A percentile compares a stretch with the other conserved stretches of the same genome.
Evolutionary conservation across 2,888 invertebrate species (phyloP).

Genomic region (Habrosyne pyritoides): DNA sequence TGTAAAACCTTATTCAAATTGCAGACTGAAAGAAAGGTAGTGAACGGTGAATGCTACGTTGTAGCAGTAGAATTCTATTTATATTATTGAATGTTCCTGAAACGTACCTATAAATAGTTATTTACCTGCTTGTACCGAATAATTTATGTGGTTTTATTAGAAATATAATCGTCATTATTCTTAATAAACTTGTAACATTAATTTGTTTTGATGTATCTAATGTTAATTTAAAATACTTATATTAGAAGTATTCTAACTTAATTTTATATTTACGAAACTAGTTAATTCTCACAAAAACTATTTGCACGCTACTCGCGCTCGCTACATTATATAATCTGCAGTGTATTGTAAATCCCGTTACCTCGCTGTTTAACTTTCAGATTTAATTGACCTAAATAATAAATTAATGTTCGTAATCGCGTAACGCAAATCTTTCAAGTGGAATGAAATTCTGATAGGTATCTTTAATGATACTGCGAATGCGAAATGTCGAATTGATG

Average conservation of each 20-base stretch:
- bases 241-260: too few species aligned
- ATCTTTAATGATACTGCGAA: slow-evolving; percentile 24
- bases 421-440: slow-evolving; percentile 10
- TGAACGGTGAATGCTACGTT: too few species aligned
- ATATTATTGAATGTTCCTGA: too few species aligned
- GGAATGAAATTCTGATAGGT: slow-evolving; percentile 12
- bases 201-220: too few species aligned
- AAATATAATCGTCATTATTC: too few species aligned
- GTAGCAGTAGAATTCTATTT: too few species aligned
- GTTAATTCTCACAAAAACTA: background rate
- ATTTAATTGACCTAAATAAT: slow-evolving; percentile 34
- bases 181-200: too few species aligned
- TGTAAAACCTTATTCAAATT: background rate
- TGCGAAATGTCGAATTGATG: slow-evolving; percentile 19
- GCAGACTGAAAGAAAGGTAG: background rate
- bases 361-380: slow-evolving; percentile 28
- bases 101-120: too few species aligned
- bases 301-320: background rate
- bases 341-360: slow-evolving; percentile 27
- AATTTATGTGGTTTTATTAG: background rate
- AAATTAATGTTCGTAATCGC: slow-evolving; percentile 29
- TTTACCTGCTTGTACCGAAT: too few species aligned
- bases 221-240: too few species aligned
- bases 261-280: too few species aligned
- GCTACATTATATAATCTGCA: slow-evolving; percentile 22